Base-by-base conservation (phyloP, 2,113 vertebrate species). In the Pelecanus crispus region DNA sequence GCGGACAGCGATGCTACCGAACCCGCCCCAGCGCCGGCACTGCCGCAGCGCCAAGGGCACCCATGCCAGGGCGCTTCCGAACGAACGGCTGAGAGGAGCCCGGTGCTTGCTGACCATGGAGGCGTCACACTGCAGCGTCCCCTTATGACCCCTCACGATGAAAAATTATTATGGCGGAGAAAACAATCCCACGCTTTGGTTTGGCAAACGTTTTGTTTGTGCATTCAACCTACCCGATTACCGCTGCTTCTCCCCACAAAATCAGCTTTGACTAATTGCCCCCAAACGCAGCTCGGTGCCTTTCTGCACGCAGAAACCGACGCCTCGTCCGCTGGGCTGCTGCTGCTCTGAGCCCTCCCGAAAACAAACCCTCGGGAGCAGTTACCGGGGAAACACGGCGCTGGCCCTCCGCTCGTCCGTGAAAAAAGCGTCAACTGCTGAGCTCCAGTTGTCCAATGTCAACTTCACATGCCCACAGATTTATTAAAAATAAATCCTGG, bases 391-490 rank as follows among this genome's bases (percentile, higher is more conserved):
- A 14, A 14, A 25, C 4, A 2, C 1, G 3, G n/a, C 5, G 4
- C 47, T 0, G 11, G 9, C 47, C 36, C 34, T 38, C 22, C 1
- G 5, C 61, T 36, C 6, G 24, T 2, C 3, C 11, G 34, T 2
- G 18, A 9, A 13, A 52, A 9, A 38, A 11, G 67, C 0, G 11
- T 10, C 1, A 19, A 10, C 12, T 7, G 34, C 22, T 38, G 67
- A 59, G 62, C 34, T 20, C 62, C 79, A 7, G 49, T 5, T 5
- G 5, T 17, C n/a, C 31, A 21, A 3, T 0, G 11, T 22, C 63
- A 20, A 8, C 31, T 29, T 11, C 11, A n/a, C 34, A 17, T 62
- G 40, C n/a, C 16, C 34, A 17, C 44, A 29, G 68, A 18, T 40
- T 31, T 38, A 29, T 28, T 31, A 42, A 18, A 25, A 40, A 24